These are phyloP conservation scores for Philopedon plagiatum DNA, from an alignment of 2,888 invertebrate genomes.

Conservation along the genomic window DNA sequence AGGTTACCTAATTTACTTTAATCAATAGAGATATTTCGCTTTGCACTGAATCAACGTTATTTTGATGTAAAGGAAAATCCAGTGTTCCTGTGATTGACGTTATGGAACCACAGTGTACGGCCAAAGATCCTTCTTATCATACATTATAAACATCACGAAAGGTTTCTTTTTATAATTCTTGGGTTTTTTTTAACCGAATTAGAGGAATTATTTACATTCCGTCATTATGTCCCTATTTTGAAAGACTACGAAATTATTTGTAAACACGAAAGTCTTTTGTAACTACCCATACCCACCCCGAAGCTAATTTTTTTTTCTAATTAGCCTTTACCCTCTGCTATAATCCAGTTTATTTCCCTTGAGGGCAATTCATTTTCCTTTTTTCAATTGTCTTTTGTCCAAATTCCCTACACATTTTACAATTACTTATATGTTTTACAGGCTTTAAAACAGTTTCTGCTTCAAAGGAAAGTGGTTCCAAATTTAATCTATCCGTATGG, in stretches of 20 bases:
- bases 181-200: too few species aligned
- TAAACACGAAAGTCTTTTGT: not conserved
- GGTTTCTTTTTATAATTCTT: too few species aligned
- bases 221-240: not conserved
- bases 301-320: not conserved
- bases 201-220: not conserved
- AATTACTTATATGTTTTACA: not conserved
- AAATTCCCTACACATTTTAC: not conserved
- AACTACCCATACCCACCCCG: not conserved
- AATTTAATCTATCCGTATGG: not conserved
- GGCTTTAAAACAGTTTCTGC: not conserved
- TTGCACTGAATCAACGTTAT: too few species aligned
- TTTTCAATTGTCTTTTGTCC: not conserved
- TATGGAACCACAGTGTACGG: too few species aligned
- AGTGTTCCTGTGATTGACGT: too few species aligned
- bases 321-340: constrained; percentile 6
- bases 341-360: constrained; percentile 10
- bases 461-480: not conserved
- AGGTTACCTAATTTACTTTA: not conserved
- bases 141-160: too few species aligned
- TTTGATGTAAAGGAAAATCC: too few species aligned
- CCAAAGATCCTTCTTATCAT: too few species aligned
- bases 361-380: not conserved
- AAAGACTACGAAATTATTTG: not conserved
- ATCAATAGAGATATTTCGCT: too few species aligned